Evolutionary conservation across 2,797 vertebrate genomes (phyloP), one percentile per base, ranked within the genome.

Genomic region (Rhinophrynus dorsalis): DNA sequence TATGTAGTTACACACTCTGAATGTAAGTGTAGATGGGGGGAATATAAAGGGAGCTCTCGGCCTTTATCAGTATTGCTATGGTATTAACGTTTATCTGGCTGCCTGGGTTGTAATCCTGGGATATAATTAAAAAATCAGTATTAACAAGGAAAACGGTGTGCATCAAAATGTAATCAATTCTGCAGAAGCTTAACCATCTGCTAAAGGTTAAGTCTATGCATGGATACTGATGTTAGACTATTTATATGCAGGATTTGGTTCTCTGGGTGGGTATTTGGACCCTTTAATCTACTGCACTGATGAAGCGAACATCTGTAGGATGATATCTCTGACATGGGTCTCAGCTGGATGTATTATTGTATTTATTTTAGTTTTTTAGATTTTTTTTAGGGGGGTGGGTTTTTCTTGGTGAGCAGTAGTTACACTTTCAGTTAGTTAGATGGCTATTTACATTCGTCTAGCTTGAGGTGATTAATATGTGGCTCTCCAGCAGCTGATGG

Each of bases 141-240:
- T 90, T 92, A 90, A 73, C 91, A 91, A 88, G 89, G 87, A 84
- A 92, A 92, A 90, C 90, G 88, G 78, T 90, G 90, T 89, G 90
- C 87, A 78, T 86, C 86, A 87, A 91, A 93, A 92, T 93, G 91
- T 92, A 94, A 94, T 94, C 91, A 94, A 93, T 92, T 93, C 92
- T 87, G 88, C 80, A 88, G 91, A 88, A 93, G 94, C 93, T 95
- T 95, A 95, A 94, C 93, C 94, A 96, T 95, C 94, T 96, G 94
- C 85, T 94, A 87, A 90, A 94, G 92, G 93, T 95, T 94, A 94
- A 92, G 86, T 90, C 90, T 86, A 77, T 79, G 84, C 89, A 84
- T 89, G 90, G 91, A 92, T 91, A 89, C 87, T 86, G 86, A 89
- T 89, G 84, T 84, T 84, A 83, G 85, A 87, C 89, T 85, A 89